Evolutionary conservation across 2,113 vertebrate species (phyloP), one percentile per base, ranked within the genome.

Genomic region (Sander vitreus): DNA sequence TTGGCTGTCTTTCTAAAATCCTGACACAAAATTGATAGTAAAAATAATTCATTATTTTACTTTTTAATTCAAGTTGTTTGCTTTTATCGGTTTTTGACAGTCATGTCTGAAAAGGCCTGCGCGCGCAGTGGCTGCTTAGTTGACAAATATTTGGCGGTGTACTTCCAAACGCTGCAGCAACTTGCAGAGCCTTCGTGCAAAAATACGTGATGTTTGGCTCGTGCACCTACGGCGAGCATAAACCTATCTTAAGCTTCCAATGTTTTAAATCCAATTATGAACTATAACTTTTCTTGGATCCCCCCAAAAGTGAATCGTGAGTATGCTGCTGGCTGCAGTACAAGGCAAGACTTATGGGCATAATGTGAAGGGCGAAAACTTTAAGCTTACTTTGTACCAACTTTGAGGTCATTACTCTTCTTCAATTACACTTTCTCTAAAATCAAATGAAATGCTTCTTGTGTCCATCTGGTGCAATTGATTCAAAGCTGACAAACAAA

Each of bases 401-500:
- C 36, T 74, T 72, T 43, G 30, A 47, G 23, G 59, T 63, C 47
- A 76, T 83, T 80, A n/a, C 16, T 73, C 36, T 16, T 57, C 21
- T 3, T 16, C 16, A 76, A 43, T 77, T 43, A 62, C 11, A 71
- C 16, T 48, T 67, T 62, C 21, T 36, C 9, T 54, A 71, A 13
- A 47, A 53, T 33, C 15, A 12, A 25, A 53, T 13, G 74, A 12
- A 25, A 53, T 13, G 74, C 63, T 65, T 68, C 68, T 63, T 63
- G 63, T 69, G 69, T 69, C 63, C 75, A 74, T 76, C 80, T 79
- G 70, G 64, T 65, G 18, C n/a, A 19, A n/a, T 53, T 58, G 30
- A 69, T 78, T 78, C 51, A 27, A 73, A 75, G 73, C 62, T 53
- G 39, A 67, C 71, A 73, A 47, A 73, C 48, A 43, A 60, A 77